Conservation (phyloP, 2,113 vertebrate genomes). For the Melospiza georgiana region DNA sequence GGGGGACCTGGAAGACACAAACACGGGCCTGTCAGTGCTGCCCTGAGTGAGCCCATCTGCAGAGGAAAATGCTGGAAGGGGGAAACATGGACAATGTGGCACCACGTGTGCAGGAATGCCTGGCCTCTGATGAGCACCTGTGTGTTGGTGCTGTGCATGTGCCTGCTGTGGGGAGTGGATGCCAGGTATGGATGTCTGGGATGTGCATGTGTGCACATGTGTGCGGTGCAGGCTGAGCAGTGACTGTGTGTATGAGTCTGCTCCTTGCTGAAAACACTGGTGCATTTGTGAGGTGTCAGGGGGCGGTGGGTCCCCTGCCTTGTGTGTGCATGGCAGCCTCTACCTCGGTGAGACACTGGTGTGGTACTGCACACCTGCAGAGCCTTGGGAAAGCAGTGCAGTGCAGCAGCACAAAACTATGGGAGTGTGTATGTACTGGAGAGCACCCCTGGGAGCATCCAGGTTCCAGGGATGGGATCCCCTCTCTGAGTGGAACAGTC, state of each 20-base stretch:
- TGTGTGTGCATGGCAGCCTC: background rate
- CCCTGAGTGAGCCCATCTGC: background rate
- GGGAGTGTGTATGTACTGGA: background rate
- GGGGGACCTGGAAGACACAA: background rate
- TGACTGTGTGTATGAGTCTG: accelerated
- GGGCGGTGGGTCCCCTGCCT: background rate
- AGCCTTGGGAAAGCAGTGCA: background rate
- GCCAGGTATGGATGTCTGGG: background rate
- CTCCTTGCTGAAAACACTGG: background rate
- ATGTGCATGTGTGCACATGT: background rate
- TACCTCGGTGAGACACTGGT: background rate
- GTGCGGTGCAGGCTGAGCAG: background rate
- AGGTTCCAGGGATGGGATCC: background rate
- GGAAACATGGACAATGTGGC: background rate
- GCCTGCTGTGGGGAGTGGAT: background rate
- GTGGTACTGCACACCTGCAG: background rate
- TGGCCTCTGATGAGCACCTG: background rate
- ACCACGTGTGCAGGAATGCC: background rate
- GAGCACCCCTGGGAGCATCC: background rate
- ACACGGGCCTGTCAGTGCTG: background rate
- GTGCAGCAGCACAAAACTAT: background rate
- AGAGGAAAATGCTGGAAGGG: background rate
- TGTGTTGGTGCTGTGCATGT: background rate
- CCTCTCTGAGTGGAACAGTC: background rate
- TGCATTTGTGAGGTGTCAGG: background rate